Conservation (phyloP, 2,113 vertebrate species). For the Pao palembangensis region DNA sequence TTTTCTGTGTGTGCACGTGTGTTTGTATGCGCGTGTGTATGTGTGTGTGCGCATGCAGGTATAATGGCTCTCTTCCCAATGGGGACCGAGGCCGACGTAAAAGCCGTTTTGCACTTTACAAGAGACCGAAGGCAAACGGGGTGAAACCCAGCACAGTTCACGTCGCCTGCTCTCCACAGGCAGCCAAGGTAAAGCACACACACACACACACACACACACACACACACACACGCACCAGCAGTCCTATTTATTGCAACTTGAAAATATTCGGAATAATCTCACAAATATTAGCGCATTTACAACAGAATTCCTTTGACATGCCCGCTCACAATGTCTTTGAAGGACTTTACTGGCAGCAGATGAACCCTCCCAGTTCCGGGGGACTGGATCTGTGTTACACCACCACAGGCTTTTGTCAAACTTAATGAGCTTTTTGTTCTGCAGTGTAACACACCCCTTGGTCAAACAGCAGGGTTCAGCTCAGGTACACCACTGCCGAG, state of each 20-base stretch:
- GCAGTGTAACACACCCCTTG: constrained; percentile 12
- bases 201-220: not conserved
- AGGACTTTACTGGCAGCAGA: constrained; percentile 18
- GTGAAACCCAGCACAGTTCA: constrained; percentile 98
- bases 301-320: not conserved
- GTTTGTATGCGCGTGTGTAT: constrained; percentile 13
- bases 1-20: constrained; percentile 22
- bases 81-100: constrained; percentile 96
- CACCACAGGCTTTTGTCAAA: constrained; percentile 29
- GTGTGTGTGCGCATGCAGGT: constrained; percentile 70
- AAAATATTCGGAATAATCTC: too few species aligned
- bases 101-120: constrained; percentile 96
- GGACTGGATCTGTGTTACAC: constrained; percentile 7
- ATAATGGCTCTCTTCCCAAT: constrained; percentile 98
- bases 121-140: constrained; percentile 94
- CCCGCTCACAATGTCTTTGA: too few species aligned
- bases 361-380: constrained; percentile 16
- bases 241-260: too few species aligned
- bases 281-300: too few species aligned
- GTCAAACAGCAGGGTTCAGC: constrained; percentile 18
- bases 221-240: not conserved
- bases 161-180: constrained; percentile 94
- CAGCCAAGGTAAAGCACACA: constrained; percentile 88
- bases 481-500: constrained; percentile 5
- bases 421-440: constrained; percentile 27